phyloP scores from a whole-genome alignment of 2,888 invertebrate genomes.

The Hemaris fuciformis region DNA sequence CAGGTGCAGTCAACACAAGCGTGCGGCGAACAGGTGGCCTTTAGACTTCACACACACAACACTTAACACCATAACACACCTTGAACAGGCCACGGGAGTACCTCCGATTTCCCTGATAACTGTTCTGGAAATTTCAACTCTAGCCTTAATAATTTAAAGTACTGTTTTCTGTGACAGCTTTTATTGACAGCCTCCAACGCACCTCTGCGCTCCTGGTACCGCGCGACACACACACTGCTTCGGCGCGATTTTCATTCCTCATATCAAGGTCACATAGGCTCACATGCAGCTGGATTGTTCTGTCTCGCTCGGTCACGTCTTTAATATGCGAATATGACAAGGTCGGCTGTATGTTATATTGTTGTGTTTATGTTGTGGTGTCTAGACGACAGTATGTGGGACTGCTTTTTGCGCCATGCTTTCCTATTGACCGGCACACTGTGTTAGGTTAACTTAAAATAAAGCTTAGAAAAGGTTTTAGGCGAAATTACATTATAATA shows the following conservation, averaged over 20 bases:
- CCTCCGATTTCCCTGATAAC: constrained; percentile 28
- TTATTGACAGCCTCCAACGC: constrained; percentile 34
- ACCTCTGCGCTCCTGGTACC: constrained; percentile 67
- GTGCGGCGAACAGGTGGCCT: constrained; percentile 38
- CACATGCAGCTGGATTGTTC: constrained; percentile 51
- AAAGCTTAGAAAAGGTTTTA: neutral
- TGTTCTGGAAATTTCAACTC: constrained; percentile 21
- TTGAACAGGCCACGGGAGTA: constrained; percentile 27
- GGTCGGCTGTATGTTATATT: constrained; percentile 37
- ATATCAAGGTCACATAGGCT: constrained; percentile 70
- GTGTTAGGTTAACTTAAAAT: neutral
- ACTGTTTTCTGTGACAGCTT: constrained; percentile 23
- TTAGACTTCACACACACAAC: constrained; percentile 17
- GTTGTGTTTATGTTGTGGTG: constrained; percentile 33
- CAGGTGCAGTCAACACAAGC: constrained; percentile 17
- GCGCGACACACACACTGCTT: constrained; percentile 62
- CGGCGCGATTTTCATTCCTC: constrained; percentile 60
- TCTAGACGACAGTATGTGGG: constrained; percentile 56
- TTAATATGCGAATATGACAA: constrained; percentile 36
- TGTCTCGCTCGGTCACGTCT: constrained; percentile 47
- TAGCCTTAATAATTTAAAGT: constrained; percentile 21
- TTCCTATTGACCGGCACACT: constrained; percentile 25
- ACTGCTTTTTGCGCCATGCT: constrained; percentile 62
- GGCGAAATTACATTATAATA: no score
- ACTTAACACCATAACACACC: constrained; percentile 30